phyloP scores from a whole-genome alignment of 2,888 invertebrate species.

The Noctua janthe region DNA sequence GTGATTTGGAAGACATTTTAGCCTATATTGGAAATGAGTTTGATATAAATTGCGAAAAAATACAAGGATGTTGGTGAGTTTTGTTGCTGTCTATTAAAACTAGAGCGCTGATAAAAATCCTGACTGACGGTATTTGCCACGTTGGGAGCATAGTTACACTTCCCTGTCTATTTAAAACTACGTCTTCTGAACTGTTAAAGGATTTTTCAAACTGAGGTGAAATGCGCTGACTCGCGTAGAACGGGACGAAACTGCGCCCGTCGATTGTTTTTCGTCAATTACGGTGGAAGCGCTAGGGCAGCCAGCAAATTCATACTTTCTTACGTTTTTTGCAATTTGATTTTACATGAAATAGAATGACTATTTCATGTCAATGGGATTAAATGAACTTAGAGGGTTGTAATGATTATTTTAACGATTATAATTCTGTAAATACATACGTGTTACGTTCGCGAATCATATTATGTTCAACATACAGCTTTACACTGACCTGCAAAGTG shows the following conservation, averaged over 20 bases:
- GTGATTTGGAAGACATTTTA: neutral
- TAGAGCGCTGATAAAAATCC: neutral
- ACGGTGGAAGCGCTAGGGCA: too few relatives aligned
- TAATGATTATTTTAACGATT: too few relatives aligned
- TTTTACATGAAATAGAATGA: too few relatives aligned
- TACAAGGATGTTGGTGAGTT: constrained; percentile 8
- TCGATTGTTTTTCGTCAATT: too few relatives aligned
- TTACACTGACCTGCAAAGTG: too few relatives aligned
- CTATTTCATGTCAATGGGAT: too few relatives aligned
- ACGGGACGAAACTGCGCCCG: neutral
- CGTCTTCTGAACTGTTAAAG: neutral
- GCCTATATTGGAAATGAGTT: neutral
- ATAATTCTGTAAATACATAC: too few relatives aligned
- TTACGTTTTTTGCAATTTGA: too few relatives aligned
- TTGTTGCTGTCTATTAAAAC: neutral
- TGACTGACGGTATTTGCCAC: neutral
- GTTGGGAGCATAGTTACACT: neutral
- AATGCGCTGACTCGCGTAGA: neutral
- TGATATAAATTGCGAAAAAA: neutral
- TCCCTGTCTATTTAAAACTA: neutral
- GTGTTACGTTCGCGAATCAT: too few relatives aligned
- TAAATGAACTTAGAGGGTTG: too few relatives aligned
- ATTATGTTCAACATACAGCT: too few relatives aligned
- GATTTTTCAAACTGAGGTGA: neutral
- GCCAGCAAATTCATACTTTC: too few relatives aligned